phyloP scores from a whole-genome alignment of 1,140 invertebrate genomes.

The Penaeus japonicus region DNA sequence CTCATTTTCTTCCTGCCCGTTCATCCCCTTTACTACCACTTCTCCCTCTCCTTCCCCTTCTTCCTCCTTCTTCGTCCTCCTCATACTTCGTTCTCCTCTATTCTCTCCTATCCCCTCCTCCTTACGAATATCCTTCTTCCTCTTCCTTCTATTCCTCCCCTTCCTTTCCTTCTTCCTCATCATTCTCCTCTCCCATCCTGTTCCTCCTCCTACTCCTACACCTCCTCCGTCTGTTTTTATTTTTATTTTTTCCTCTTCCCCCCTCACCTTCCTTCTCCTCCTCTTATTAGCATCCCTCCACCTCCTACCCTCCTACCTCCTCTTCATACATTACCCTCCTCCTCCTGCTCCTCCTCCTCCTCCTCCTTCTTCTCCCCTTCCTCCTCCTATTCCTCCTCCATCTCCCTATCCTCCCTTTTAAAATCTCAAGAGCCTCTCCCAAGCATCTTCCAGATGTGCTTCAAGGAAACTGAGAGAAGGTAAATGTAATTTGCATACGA shows the following conservation, averaged over 20 bases:
- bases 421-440: background rate
- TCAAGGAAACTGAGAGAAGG: no score
- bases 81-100: background rate
- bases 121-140: no score
- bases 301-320: no score
- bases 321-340: no score
- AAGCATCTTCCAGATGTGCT: background rate
- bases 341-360: no score
- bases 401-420: background rate
- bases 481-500: no score
- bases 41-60: background rate
- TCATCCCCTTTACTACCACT: background rate
- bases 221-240: no score
- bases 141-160: background rate
- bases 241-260: no score
- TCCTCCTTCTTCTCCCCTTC: no score
- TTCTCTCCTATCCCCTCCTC: background rate
- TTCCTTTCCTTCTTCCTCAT: background rate
- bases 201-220: no score
- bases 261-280: background rate
- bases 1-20: background rate
- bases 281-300: no score
- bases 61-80: background rate
- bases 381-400: background rate
- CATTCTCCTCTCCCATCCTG: background rate